Base-by-base conservation (phyloP, 2,113 vertebrate species). In the Cyrtonyx montezumae region DNA sequence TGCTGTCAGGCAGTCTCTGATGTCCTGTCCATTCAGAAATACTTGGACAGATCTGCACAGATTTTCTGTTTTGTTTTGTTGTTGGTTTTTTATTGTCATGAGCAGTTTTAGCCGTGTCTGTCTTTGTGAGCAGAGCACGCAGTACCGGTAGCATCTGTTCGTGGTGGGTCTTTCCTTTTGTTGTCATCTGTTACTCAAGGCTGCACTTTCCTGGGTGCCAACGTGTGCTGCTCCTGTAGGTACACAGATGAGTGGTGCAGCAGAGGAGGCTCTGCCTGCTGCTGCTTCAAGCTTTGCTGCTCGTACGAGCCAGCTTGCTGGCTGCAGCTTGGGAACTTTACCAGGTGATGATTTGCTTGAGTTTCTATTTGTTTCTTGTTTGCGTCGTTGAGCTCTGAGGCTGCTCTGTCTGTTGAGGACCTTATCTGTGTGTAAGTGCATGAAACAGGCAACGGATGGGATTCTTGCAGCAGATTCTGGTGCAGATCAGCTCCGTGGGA, bases 1-100 rank as follows among this genome's bases (percentile, higher is more conserved):
- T 94, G 95, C 95, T 94, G 92, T 90, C 92, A 96, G 77, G 82
- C 95, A 59, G 79, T 83, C 80, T 96, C 56, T 93, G 79, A 88
- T 90, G 85, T 77, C 76, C 65, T 90, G 90, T 94, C 93, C 90
- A 56, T 95, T 96, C 79, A 96, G 9, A 94, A 94, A 91, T 88
- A 93, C 73, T 74, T 36, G 2, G 53, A 94, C 70, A n/a, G 48
- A 53, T 86, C 67, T 62, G 43, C 58, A 37, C 65, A 74, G 87
- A 62, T 42, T 61, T 79, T 66, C 40, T 77, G 69, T 37, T 8
- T 88, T 37, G 37, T 37, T 40, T 59, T 79, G 69, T 40, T 76
- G 63, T 37, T 7, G 85, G 61, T 2, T 71, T 42, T 40, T 12
- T 40, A 40, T 69, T 34, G 65, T 85, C 55, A 63, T 70, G 59